Percentiles rank a stretch among this genome's conserved stretches.
Conservation (phyloP, 1,140 invertebrate genomes). For the Intoshia linei region DNA sequence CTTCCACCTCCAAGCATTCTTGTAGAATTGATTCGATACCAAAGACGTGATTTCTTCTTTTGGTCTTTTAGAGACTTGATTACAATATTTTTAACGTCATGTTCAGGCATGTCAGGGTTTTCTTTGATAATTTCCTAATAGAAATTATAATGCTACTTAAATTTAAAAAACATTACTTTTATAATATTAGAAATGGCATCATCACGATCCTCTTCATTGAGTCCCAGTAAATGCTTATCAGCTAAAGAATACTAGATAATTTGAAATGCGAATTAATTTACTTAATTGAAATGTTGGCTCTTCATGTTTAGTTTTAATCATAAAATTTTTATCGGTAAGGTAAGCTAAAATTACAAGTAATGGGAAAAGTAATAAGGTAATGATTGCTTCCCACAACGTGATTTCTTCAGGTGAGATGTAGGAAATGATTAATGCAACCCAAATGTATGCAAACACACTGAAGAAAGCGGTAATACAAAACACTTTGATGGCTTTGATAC, state of each 20-base stretch:
- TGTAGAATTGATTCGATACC: conserved; percentile 31
- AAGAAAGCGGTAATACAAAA: conserved; percentile 29
- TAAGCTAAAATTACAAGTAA: conserved; percentile 24
- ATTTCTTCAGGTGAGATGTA: conserved; percentile 24
- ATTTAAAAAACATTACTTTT: no score
- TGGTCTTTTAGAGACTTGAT: conserved; percentile 27
- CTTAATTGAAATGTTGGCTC: conserved; percentile 8
- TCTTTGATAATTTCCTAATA: conserved; percentile 26
- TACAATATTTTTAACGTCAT: conserved; percentile 29
- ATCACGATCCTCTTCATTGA: no score
- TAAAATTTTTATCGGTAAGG: conserved; percentile 26
- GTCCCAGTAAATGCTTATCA: conserved; percentile 3
- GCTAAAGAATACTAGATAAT: conserved; percentile 1
- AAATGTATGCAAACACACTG: conserved; percentile 32
- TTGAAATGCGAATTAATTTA: conserved; percentile 7
- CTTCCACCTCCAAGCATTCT: conserved; percentile 26
- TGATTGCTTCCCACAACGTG: conserved; percentile 30
- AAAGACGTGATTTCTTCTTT: conserved; percentile 26
- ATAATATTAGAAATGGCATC: no score
- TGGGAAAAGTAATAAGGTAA: conserved; percentile 31
- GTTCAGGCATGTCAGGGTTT: conserved; percentile 26
- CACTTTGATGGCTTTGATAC: conserved; percentile 27
- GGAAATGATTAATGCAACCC: conserved; percentile 29
- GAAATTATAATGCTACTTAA: no score
- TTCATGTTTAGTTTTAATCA: conserved; percentile 8